Base-by-base conservation (phyloP, 2,888 invertebrate genomes). In the Micropterix aruncella region DNA sequence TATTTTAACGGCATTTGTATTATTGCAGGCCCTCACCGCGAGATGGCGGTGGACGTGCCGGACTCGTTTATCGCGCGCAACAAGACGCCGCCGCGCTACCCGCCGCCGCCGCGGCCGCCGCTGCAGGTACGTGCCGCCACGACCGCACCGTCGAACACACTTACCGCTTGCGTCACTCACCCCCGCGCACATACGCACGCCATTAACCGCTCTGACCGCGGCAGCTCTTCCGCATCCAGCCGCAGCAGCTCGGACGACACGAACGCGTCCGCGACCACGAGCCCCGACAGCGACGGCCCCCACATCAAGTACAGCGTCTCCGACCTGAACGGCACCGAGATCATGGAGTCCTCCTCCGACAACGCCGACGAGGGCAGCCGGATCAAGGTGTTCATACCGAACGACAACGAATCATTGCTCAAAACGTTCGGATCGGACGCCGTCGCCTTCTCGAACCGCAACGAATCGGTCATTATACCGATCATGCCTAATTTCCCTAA, bases 11-110 rank as follows among this genome's bases (percentile, higher is more conserved):
- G n/a, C n/a, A n/a, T n/a, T n/a, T n/a, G n/a, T n/a, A n/a, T 48
- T 53, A 44, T 68, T 71, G 50, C 67, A 75, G 85, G 86, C 65
- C 89, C 90, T 60, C 94, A 94, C 76, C 83, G 95, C 62, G 96
- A 96, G 80, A 92, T 95, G 90, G 93, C 96, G 62, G 94, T 96
- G 65, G 96, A 96, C 72, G 94, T 94, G 57, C 96, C 96, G 59
- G 93, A 93, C 63, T 85, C 84, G 57, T 93, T 93, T 74, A 82
- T 91, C 59, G 90, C 86, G 53, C 74, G 86, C 57, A 86, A 85
- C 66, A 93, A 93, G 71, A 90, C 90, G 52, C 89, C 91, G 38
- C 93, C 92, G 37, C 77, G 90, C 57, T 92, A 89, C 75, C 88
- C 88, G 50, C 87, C 88, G 41, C 86, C 86, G 44, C 87, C 88